phyloP scores from a whole-genome alignment of 2,888 invertebrate species.

The Dione juno region DNA sequence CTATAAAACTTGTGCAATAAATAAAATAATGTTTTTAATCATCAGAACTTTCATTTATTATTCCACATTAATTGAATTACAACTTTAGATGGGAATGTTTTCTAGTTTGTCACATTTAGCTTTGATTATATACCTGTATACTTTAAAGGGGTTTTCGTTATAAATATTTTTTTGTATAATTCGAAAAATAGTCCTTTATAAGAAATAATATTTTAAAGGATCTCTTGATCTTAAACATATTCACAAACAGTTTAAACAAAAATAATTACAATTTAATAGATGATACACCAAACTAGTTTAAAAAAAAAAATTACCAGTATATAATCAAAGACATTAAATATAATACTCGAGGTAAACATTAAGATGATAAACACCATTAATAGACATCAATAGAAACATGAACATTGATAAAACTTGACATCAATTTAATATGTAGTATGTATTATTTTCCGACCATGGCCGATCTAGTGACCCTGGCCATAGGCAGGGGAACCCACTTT shows the following conservation, averaged over 20 bases:
- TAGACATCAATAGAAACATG: conserved; percentile 21
- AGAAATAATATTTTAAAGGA: no score
- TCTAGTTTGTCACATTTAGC: conserved; percentile 38
- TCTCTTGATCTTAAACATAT: no score
- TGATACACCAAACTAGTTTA: no score
- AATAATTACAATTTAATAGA: no score
- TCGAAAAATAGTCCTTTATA: no score
- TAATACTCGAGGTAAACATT: conserved; percentile 45
- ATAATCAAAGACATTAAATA: conserved; percentile 9
- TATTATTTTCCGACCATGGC: conserved; percentile 36
- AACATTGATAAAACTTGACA: conserved; percentile 14
- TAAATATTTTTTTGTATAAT: no score
- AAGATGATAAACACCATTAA: conserved; percentile 16
- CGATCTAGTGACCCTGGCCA: conserved; percentile 39
- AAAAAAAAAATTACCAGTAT: background rate
- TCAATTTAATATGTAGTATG: conserved; percentile 11
- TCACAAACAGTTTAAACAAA: no score
- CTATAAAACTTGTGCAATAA: conserved; percentile 41
- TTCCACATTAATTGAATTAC: conserved; percentile 36
- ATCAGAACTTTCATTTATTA: conserved; percentile 41
- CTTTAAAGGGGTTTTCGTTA: background rate
- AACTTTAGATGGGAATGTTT: conserved; percentile 44
- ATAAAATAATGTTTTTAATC: conserved; percentile 37
- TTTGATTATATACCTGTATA: conserved; percentile 10
- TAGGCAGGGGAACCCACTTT: conserved; percentile 43